Percentiles rank a stretch among this genome's conserved stretches.
Evolutionary conservation across 2,888 invertebrate species (phyloP).

Genomic region (Acanthoscelides obtectus): DNA sequence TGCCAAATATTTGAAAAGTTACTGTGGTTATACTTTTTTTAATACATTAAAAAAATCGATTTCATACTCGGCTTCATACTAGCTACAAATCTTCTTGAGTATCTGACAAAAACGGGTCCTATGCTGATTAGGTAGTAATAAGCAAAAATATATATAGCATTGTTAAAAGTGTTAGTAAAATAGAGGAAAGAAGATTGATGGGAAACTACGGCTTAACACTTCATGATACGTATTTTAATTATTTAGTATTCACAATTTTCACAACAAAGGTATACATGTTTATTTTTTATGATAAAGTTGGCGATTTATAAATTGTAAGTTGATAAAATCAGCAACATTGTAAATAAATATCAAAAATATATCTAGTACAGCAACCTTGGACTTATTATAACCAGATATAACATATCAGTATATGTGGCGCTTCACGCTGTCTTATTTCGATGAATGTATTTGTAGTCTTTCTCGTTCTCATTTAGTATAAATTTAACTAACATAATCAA

Average conservation of each 20-base stretch:
- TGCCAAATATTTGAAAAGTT: too few relatives aligned
- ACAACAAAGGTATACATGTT: slow-evolving; percentile 25
- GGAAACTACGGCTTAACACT: slow-evolving; percentile 43
- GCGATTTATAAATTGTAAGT: slow-evolving; percentile 23
- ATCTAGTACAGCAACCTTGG: too few relatives aligned
- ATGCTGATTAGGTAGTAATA: background rate
- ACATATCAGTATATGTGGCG: too few relatives aligned
- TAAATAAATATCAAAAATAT: background rate
- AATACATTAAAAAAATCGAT: too few relatives aligned
- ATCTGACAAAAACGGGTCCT: background rate
- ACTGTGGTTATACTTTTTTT: too few relatives aligned
- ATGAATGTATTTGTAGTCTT: too few relatives aligned
- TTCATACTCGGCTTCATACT: too few relatives aligned
- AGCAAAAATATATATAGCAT: background rate
- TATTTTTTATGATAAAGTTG: slow-evolving; percentile 29
- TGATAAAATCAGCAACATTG: background rate
- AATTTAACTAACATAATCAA: too few relatives aligned
- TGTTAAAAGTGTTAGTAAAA: slow-evolving; percentile 3
- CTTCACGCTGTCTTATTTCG: too few relatives aligned
- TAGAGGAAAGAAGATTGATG: slow-evolving; percentile 26
- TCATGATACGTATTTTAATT: slow-evolving; percentile 37
- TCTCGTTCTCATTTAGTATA: too few relatives aligned
- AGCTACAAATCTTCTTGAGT: too few relatives aligned
- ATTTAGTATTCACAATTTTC: slow-evolving; percentile 22
- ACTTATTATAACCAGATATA: too few relatives aligned